These are phyloP conservation scores for Lepeophtheirus nordmannii DNA, from an alignment of 2,888 invertebrate species.

Conservation along the genomic window DNA sequence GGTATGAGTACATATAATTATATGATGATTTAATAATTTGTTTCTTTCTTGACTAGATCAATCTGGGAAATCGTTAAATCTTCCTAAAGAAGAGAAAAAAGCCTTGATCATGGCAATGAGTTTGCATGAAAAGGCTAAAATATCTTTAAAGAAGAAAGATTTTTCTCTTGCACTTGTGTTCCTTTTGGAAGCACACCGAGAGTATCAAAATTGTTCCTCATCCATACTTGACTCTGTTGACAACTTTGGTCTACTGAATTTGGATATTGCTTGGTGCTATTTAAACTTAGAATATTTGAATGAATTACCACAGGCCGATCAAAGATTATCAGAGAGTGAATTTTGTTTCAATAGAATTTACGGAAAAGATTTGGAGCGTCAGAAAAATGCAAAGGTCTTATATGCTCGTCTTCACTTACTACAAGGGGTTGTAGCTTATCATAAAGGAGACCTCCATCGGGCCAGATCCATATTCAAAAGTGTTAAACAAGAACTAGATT, in stretches of 20 bases:
- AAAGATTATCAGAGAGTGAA: slow-evolving; percentile 51
- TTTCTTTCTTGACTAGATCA: slow-evolving; percentile 43
- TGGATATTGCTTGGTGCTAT: slow-evolving; percentile 82
- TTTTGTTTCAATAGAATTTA: slow-evolving; percentile 48
- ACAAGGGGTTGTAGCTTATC: slow-evolving; percentile 61
- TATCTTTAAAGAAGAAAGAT: slow-evolving; percentile 48
- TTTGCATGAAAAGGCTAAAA: slow-evolving; percentile 59
- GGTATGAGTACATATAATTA: slow-evolving; percentile 11
- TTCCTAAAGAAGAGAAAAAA: slow-evolving; percentile 52
- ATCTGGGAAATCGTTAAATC: slow-evolving; percentile 51
- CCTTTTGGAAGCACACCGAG: slow-evolving; percentile 56
- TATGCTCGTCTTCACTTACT: slow-evolving; percentile 60
- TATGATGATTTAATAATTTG: slow-evolving; percentile 39
- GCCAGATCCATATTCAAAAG: slow-evolving; percentile 45
- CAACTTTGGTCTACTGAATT: slow-evolving; percentile 63
- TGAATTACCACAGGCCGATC: slow-evolving; percentile 55
- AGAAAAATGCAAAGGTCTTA: slow-evolving; percentile 54
- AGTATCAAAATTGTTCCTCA: slow-evolving; percentile 47
- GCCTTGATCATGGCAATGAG: slow-evolving; percentile 59
- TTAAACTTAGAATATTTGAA: slow-evolving; percentile 54
- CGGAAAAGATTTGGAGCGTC: slow-evolving; percentile 46
- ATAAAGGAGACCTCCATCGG: slow-evolving; percentile 51
- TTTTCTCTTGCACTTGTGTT: slow-evolving; percentile 54
- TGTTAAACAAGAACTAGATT: slow-evolving; percentile 49
- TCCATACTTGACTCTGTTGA: slow-evolving; percentile 53